Evolutionary conservation across 35 echinoderm and acorn worm species (phyloP).

Genomic region (Diadema setosum): DNA sequence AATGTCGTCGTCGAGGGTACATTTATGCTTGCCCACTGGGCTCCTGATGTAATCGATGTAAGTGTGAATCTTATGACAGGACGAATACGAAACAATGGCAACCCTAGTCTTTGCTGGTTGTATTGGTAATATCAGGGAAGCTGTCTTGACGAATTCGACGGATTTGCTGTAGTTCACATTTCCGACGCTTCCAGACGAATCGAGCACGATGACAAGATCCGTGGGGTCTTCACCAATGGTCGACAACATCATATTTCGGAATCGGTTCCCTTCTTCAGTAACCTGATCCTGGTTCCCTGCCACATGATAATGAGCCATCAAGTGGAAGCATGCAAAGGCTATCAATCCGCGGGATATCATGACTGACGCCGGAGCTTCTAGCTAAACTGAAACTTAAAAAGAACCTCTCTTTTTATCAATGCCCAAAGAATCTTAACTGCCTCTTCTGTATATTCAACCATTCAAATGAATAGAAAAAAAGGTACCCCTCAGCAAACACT

Average conservation of each 20-base stretch:
- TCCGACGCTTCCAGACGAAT: conserved; percentile 50
- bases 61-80: background rate
- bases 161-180: background rate
- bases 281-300: no score
- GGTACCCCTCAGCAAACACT: no score
- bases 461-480: no score
- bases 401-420: no score
- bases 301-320: no score
- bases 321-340: no score
- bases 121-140: conserved; percentile 35
- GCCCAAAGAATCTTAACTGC: no score
- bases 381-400: no score
- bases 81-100: conserved; percentile 47
- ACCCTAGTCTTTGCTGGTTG: conserved; percentile 11
- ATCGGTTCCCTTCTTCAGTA: background rate
- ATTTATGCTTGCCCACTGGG: conserved; percentile 53
- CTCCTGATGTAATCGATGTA: conserved; percentile 46
- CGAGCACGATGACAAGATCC: conserved; percentile 55
- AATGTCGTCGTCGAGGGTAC: conserved; percentile 20
- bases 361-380: no score
- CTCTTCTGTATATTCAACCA: no score
- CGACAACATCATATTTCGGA: background rate
- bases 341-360: no score
- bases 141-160: conserved; percentile 29
- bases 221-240: background rate